Evolutionary conservation across 2,113 vertebrate genomes (phyloP).

Genomic region (Alligator mississippiensis): DNA sequence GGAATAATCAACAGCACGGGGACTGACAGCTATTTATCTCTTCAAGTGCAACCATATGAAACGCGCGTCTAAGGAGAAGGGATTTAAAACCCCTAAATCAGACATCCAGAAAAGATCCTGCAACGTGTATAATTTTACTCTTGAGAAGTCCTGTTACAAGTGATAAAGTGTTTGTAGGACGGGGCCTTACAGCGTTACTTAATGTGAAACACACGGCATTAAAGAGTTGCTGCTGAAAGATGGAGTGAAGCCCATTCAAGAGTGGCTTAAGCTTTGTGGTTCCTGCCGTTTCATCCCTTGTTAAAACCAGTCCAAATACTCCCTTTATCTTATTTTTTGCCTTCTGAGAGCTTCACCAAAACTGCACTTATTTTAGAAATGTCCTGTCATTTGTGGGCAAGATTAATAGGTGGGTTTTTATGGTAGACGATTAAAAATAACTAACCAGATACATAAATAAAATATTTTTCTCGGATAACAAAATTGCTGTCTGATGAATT

Average conservation of each 20-base stretch:
- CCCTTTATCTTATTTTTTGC: not conserved
- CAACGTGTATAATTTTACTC: not conserved
- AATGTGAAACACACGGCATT: not conserved
- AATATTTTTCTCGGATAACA: not conserved
- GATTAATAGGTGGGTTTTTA: conserved; percentile 12
- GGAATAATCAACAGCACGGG: not conserved
- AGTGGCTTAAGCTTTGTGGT: not conserved
- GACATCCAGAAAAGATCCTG: not conserved
- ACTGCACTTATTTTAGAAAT: not conserved
- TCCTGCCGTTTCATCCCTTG: not conserved
- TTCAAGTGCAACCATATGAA: not conserved
- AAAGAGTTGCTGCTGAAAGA: not conserved
- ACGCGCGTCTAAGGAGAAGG: not conserved
- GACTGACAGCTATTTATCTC: not conserved
- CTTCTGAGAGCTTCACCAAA: not conserved
- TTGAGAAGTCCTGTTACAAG: not conserved
- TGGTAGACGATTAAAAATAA: conserved; percentile 25
- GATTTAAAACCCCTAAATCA: not conserved
- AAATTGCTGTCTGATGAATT: conserved; percentile 13
- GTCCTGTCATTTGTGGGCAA: not conserved
- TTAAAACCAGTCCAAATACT: not conserved
- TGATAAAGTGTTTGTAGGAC: not conserved
- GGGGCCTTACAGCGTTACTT: not conserved
- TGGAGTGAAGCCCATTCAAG: not conserved
- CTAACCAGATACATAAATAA: not conserved